Evolutionary conservation across 2,113 vertebrate genomes (phyloP).

Genomic region (Platysternon megacephalum): DNA sequence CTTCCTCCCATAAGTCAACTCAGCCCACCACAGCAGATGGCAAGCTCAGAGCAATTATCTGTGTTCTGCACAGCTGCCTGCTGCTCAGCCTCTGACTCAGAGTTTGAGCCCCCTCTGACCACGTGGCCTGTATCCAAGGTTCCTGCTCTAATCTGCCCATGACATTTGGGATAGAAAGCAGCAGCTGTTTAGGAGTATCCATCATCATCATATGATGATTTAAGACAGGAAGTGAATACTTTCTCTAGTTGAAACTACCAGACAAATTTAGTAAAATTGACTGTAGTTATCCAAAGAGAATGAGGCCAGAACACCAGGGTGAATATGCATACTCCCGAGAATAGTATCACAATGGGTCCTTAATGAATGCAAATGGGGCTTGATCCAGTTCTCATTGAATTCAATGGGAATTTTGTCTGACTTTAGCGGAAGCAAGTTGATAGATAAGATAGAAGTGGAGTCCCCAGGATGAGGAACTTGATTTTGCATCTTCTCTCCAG

Average conservation of each 20-base stretch:
- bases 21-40: neutral
- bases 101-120: fast-evolving
- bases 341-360: neutral
- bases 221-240: slow-evolving; percentile 16
- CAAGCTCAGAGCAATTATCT: fast-evolving
- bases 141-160: neutral
- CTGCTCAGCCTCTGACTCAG: fast-evolving
- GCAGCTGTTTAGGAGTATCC: neutral
- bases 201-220: neutral
- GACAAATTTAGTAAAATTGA: neutral
- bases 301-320: neutral
- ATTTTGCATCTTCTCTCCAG: neutral
- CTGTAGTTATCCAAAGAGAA: neutral
- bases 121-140: neutral
- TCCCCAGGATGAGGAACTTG: neutral
- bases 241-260: neutral
- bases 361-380: neutral
- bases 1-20: fast-evolving
- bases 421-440: neutral
- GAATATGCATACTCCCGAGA: neutral
- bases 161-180: neutral
- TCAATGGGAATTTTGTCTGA: neutral
- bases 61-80: fast-evolving
- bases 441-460: neutral
- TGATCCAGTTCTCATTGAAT: neutral